Conservation (phyloP, 2,888 invertebrate genomes). For the Cosmia trapezina region DNA sequence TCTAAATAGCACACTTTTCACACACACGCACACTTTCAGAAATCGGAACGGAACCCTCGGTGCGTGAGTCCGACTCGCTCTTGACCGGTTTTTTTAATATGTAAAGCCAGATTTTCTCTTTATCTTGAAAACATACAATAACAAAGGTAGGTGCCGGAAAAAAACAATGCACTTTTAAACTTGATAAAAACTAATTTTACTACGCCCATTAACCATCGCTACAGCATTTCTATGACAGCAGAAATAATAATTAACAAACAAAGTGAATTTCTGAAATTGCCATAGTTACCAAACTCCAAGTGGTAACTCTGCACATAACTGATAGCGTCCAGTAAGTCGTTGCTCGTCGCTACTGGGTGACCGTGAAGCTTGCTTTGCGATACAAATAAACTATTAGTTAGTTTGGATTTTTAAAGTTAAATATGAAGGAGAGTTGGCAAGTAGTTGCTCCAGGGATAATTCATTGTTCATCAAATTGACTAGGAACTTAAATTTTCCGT, state of each 20-base stretch:
- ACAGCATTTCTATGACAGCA: not conserved
- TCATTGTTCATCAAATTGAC: not conserved
- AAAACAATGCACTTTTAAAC: not conserved
- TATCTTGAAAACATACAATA: not conserved
- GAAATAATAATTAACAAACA: conserved; percentile 48
- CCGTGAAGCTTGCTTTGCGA: conserved; percentile 14
- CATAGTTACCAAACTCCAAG: conserved; percentile 30
- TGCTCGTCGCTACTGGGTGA: not conserved
- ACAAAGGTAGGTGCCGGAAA: not conserved
- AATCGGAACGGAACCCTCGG: no score
- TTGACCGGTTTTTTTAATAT: no score
- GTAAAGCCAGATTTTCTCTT: not conserved
- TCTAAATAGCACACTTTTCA: no score
- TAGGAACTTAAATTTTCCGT: not conserved
- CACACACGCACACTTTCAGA: no score
- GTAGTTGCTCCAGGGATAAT: not conserved
- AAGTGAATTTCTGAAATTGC: conserved; percentile 23
- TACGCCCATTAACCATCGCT: conserved; percentile 1
- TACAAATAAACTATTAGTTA: not conserved
- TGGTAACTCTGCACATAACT: not conserved
- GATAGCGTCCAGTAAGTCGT: conserved; percentile 13
- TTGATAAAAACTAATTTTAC: conserved; percentile 1
- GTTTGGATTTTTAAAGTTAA: not conserved
- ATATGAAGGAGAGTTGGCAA: not conserved
- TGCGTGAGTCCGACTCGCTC: no score